Conservation (phyloP, 2,888 invertebrate genomes). For the Amphipyra tragopoginis region DNA sequence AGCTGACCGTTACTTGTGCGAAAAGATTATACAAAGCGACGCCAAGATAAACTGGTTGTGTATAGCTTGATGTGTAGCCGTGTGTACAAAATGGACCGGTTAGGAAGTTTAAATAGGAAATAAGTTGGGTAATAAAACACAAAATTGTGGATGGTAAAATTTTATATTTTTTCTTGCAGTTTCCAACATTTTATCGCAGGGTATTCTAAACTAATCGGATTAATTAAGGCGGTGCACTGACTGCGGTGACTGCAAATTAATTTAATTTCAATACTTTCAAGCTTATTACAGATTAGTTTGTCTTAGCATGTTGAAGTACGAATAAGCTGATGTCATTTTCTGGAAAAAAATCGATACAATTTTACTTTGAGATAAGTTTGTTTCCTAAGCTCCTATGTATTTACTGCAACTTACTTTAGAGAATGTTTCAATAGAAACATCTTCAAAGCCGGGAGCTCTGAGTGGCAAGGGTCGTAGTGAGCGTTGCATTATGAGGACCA, state of each 20-base stretch:
- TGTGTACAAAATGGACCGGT: slow-evolving; percentile 45
- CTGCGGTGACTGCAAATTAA: not conserved
- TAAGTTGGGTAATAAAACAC: slow-evolving; percentile 32
- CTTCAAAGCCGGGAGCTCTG: slow-evolving; percentile 72
- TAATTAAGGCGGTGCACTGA: slow-evolving; percentile 18
- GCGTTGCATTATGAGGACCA: slow-evolving; percentile 78
- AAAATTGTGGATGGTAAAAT: not conserved
- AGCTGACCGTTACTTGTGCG: no score
- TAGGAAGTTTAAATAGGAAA: slow-evolving; percentile 35
- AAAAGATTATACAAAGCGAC: no score
- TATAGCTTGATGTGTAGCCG: no score
- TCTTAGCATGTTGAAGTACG: slow-evolving; percentile 78
- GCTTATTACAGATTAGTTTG: slow-evolving; percentile 58
- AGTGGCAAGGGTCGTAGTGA: slow-evolving; percentile 73
- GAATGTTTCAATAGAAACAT: slow-evolving; percentile 78
- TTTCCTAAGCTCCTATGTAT: not conserved
- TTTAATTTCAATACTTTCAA: slow-evolving; percentile 7
- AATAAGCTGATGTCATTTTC: slow-evolving; percentile 58
- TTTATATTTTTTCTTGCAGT: slow-evolving; percentile 16
- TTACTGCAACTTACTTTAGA: slow-evolving; percentile 68
- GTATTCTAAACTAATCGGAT: slow-evolving; percentile 16
- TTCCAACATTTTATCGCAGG: not conserved
- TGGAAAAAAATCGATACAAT: slow-evolving; percentile 7
- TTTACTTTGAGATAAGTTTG: not conserved
- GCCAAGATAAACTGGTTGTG: no score